Evolutionary conservation across 1,140 invertebrate genomes (phyloP).

Genomic region (Drosophila leontia): DNA sequence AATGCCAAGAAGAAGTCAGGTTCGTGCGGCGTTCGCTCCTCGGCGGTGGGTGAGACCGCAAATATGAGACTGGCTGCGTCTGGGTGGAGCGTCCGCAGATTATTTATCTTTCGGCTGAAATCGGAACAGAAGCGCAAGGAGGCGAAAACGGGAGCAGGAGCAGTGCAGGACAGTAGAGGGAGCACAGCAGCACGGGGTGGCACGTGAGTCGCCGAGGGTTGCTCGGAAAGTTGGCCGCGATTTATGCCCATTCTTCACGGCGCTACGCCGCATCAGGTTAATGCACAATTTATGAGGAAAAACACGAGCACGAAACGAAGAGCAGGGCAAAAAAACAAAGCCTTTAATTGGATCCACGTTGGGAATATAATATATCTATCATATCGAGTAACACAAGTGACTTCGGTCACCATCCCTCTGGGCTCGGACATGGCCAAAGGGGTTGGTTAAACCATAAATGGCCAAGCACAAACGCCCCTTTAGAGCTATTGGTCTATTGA

Average conservation of each 20-base stretch:
- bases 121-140: slow-evolving; percentile 75
- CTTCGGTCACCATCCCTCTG: slow-evolving; percentile 15
- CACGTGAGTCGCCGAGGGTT: slow-evolving; percentile 76
- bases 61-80: slow-evolving; percentile 76
- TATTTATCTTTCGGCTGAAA: slow-evolving; percentile 82
- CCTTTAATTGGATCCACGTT: slow-evolving; percentile 46
- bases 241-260: slow-evolving; percentile 61
- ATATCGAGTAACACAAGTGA: slow-evolving; percentile 37
- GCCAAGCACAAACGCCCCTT: slow-evolving; percentile 66
- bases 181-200: slow-evolving; percentile 30
- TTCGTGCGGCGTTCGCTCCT: slow-evolving; percentile 5
- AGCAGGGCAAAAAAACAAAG: slow-evolving; percentile 11
- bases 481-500: slow-evolving; percentile 69
- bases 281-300: slow-evolving; percentile 73
- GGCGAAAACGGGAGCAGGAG: slow-evolving; percentile 33
- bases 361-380: slow-evolving; percentile 43
- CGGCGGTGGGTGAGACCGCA: slow-evolving; percentile 56
- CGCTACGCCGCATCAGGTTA: slow-evolving; percentile 76
- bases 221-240: slow-evolving; percentile 53
- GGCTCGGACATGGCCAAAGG: slow-evolving; percentile 41
- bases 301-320: slow-evolving; percentile 19
- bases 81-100: slow-evolving; percentile 68
- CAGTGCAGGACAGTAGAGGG: slow-evolving; percentile 18
- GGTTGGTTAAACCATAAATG: slow-evolving; percentile 69
- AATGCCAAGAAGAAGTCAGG: slow-evolving; percentile 78